phyloP scores from a whole-genome alignment of 2,113 vertebrate species.

The Hippolais icterina region DNA sequence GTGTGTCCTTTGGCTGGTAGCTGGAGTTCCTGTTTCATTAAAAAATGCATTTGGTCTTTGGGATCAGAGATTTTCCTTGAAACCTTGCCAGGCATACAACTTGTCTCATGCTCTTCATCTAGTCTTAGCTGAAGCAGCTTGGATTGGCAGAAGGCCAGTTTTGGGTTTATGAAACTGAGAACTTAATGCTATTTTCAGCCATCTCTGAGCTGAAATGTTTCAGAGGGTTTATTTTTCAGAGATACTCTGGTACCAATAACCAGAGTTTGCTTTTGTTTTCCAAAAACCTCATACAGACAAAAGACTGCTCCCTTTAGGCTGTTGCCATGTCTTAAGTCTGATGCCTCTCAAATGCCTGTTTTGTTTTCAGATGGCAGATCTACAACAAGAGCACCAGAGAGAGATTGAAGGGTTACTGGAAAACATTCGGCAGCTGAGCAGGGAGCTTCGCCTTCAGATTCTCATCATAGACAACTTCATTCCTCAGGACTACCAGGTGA shows the following conservation, averaged over 20 bases:
- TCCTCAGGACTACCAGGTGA: conserved; percentile 96
- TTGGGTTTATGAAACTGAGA: background rate
- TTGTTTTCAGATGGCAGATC: conserved; percentile 88
- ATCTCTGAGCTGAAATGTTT: background rate
- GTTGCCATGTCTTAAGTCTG: background rate
- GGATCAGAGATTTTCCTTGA: background rate
- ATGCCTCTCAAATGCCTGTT: background rate
- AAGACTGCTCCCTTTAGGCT: background rate
- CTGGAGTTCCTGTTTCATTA: background rate
- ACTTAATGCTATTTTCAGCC: background rate
- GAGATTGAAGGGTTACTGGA: conserved; percentile 95
- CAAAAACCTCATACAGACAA: background rate
- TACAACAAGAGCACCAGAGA: conserved; percentile 95
- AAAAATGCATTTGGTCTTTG: background rate
- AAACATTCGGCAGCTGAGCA: conserved; percentile 95
- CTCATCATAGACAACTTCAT: conserved; percentile 98
- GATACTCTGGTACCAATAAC: background rate
- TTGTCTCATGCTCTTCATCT: background rate
- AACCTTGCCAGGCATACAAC: background rate
- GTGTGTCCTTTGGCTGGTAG: background rate
- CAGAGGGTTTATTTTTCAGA: background rate
- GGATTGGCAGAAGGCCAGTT: background rate
- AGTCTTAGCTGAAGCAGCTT: background rate
- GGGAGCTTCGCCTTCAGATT: conserved; percentile 95
- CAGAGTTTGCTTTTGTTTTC: background rate